phyloP scores from a whole-genome alignment of 2,888 invertebrate species.

The Caenorhabditis sp. region DNA sequence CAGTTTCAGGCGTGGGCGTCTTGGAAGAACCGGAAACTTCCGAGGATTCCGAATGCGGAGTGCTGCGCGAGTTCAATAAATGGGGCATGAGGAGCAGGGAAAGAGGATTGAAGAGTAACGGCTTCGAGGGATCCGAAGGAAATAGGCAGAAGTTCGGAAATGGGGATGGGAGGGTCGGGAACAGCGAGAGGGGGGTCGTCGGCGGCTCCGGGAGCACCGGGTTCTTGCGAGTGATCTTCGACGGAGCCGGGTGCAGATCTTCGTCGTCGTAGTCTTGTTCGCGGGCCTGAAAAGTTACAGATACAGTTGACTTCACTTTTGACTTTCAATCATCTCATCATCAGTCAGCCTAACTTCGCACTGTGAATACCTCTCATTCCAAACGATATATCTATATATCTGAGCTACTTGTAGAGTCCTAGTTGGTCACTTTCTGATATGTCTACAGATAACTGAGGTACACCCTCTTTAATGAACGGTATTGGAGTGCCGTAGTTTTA shows the following conservation, averaged over 20 bases:
- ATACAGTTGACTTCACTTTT: background rate
- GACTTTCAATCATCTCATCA: too few species aligned
- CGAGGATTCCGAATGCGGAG: constrained; percentile 33
- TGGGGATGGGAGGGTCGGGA: constrained; percentile 26
- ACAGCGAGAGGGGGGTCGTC: constrained; percentile 15
- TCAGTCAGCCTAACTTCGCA: too few species aligned
- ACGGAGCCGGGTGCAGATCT: constrained; percentile 31
- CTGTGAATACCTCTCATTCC: too few species aligned
- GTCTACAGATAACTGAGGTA: too few species aligned
- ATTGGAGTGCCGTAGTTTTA: too few species aligned
- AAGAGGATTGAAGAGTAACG: constrained; percentile 54
- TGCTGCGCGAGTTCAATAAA: constrained; percentile 38
- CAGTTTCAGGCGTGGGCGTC: constrained; percentile 49
- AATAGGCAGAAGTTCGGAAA: constrained; percentile 42
- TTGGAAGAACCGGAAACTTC: constrained; percentile 38
- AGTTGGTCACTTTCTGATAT: too few species aligned
- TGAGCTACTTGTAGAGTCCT: too few species aligned
- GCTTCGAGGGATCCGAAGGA: constrained; percentile 16
- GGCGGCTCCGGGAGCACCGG: constrained; percentile 10
- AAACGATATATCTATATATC: too few species aligned
- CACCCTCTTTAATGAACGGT: too few species aligned
- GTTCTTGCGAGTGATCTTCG: constrained; percentile 37
- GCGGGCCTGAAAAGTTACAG: constrained; percentile 32
- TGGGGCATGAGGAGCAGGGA: constrained; percentile 61
- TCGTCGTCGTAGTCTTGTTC: constrained; percentile 40